Conservation (phyloP, 2,113 vertebrate genomes). For the Psittacara wagleri region DNA sequence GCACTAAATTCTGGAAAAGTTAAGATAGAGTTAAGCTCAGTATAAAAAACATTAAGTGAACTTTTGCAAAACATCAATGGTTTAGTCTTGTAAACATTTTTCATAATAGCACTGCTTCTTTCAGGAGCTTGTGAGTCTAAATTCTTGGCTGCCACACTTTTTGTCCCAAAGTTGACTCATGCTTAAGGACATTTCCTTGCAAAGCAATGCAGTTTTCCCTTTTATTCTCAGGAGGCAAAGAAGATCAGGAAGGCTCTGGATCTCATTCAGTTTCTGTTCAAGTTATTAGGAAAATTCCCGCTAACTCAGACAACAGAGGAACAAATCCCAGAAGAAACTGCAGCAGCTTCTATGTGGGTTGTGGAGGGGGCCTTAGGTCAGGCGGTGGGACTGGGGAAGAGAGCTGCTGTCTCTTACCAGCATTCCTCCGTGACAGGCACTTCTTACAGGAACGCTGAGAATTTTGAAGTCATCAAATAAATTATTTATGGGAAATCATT, state of each 20-base stretch:
- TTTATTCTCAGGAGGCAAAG: background rate
- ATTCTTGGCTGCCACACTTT: background rate
- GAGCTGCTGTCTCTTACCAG: conserved; percentile 11
- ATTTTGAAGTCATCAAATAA: conserved; percentile 39
- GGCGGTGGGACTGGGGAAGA: background rate
- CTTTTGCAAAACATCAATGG: background rate
- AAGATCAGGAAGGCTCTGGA: background rate
- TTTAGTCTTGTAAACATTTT: background rate
- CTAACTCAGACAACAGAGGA: background rate
- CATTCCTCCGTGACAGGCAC: background rate
- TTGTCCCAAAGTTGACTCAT: background rate
- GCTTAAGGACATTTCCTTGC: background rate
- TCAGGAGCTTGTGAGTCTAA: background rate
- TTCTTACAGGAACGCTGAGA: conserved; percentile 20
- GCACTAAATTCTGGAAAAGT: background rate
- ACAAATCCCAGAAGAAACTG: background rate
- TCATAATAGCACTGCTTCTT: background rate
- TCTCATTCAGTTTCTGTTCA: background rate
- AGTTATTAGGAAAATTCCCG: background rate
- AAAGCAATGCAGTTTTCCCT: background rate
- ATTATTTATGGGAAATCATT: conserved; percentile 59
- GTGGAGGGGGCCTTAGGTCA: background rate
- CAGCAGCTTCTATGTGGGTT: background rate
- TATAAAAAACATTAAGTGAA: background rate
- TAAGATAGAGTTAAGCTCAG: background rate